phyloP scores from a whole-genome alignment of 2,113 vertebrate species.

The Hylia prasina region DNA sequence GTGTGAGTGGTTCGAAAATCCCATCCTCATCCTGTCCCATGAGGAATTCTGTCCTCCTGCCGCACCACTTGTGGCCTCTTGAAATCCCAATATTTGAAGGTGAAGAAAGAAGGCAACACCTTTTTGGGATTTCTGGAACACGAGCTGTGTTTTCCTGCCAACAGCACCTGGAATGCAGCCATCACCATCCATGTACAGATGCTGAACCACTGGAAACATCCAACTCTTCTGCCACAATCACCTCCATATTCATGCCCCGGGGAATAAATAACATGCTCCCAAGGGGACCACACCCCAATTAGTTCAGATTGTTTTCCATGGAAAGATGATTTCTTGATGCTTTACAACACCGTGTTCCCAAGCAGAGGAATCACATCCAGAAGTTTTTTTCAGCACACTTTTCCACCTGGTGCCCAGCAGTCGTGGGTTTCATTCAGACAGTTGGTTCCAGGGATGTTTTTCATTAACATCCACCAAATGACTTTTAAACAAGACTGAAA shows the following conservation, averaged over 20 bases:
- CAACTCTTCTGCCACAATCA: not conserved
- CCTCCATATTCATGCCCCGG: not conserved
- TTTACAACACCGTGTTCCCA: not conserved
- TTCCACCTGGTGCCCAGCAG: not conserved
- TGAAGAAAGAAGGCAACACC: not conserved
- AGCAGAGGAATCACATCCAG: not conserved
- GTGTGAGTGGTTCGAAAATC: not conserved
- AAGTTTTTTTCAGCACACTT: not conserved
- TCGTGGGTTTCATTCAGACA: not conserved
- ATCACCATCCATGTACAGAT: fast-evolving
- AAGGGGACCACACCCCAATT: not conserved
- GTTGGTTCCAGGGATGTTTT: not conserved
- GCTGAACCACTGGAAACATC: not conserved
- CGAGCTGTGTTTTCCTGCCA: not conserved
- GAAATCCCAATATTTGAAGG: not conserved
- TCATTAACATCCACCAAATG: not conserved
- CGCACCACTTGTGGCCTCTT: not conserved
- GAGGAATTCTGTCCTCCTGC: not conserved
- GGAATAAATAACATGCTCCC: not conserved
- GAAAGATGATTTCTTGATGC: not conserved
- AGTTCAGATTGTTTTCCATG: not conserved
- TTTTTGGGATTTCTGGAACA: not conserved
- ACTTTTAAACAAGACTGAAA: not conserved
- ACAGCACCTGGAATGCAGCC: not conserved
- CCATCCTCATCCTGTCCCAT: not conserved